Evolutionary conservation across 2,888 invertebrate genomes (phyloP), one percentile per base, ranked within the genome.

Genomic region (Agelastica alni): DNA sequence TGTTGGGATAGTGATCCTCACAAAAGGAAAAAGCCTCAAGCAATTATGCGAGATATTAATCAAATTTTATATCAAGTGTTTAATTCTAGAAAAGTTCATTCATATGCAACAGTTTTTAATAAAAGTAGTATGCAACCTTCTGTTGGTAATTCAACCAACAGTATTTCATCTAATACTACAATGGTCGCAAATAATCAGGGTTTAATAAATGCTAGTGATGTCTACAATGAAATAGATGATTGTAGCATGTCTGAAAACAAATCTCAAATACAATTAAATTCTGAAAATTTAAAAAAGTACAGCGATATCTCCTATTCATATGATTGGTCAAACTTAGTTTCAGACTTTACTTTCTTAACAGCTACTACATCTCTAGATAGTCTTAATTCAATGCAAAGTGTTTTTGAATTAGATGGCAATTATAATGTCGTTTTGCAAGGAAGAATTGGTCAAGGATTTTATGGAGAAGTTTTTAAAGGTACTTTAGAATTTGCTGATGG

Each of bases 381-480:
- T 58, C 71, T 78, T 26, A 75, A 74, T 56, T 75, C 77, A 54
- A 77, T 83, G 77, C 81, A 81, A 64, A 79, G 78, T 51, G 80
- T 83, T 48, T 81, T 81, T 60, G 83, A 83, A 62, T 67, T 83
- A 13, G 81, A 80, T 59, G 79, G 77, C n/a, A 80, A 83, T 60
- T 82, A 80, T 59, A 82, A 82, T 67, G 80, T 87, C 1, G 80
- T 84, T 48, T 69, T 85, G 4, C 83, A 83, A 69, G 82, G 83
- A 10, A 76, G 80, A 61, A 83, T 86, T 59, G 86, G 86, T 34
- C 81, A 84, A 72, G 94, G 94, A 1, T 91, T 89, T 75, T 94
- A 93, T 74, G 94, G 94, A 0, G 88, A 88, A 68, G 94, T 95
- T 1, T 91, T 84, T 76, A 85, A 85, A 62, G 94, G 91, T 0